phyloP scores from a whole-genome alignment of 2,888 invertebrate species.

The Heliconius ethilla region DNA sequence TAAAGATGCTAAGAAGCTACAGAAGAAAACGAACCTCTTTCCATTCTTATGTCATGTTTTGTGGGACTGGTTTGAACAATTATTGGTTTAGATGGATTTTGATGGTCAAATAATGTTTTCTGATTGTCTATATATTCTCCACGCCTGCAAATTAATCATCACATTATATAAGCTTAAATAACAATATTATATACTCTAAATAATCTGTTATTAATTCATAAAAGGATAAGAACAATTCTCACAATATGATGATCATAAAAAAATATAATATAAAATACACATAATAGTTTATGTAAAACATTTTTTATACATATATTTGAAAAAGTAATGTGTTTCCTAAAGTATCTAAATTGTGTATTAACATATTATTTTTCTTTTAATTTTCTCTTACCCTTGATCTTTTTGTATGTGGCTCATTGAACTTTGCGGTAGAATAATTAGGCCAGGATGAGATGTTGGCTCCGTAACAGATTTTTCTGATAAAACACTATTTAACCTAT shows the following conservation, averaged over 20 bases:
- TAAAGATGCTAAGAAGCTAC: neutral
- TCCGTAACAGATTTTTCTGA: slow-evolving; percentile 70
- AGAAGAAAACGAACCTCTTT: slow-evolving; percentile 56
- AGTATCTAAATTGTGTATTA: no score
- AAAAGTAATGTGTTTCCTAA: no score
- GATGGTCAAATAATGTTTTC: slow-evolving; percentile 73
- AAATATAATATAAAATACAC: no score
- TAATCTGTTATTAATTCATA: no score
- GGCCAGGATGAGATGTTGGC: slow-evolving; percentile 66
- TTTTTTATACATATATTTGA: no score
- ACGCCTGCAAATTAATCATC: slow-evolving; percentile 55
- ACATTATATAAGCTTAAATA: neutral
- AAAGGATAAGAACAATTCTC: no score
- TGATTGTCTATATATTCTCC: slow-evolving; percentile 62
- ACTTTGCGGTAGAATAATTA: slow-evolving; percentile 71
- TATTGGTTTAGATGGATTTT: slow-evolving; percentile 85
- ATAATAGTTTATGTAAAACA: no score
- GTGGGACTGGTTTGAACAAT: slow-evolving; percentile 81
- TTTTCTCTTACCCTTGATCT: slow-evolving; percentile 62
- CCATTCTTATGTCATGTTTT: slow-evolving; percentile 71
- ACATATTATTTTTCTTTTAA: no score
- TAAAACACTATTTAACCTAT: slow-evolving; percentile 62
- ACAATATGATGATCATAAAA: no score
- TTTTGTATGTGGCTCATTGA: slow-evolving; percentile 67
- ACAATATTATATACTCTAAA: neutral